These are phyloP conservation scores for Carduelis carduelis DNA, from an alignment of 2,797 vertebrate species.

Conservation along the genomic window DNA sequence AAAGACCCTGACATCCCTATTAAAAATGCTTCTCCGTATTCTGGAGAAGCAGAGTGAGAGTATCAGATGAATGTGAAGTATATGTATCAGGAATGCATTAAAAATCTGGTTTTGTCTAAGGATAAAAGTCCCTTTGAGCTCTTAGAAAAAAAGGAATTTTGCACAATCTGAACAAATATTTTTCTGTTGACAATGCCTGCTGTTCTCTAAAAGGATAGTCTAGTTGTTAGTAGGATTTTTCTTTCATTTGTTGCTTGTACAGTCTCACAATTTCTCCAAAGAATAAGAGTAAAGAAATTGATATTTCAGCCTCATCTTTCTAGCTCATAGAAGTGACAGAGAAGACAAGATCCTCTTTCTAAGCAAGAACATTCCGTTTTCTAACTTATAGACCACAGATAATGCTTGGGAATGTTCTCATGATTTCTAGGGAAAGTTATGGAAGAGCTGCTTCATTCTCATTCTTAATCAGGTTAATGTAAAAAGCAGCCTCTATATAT, in stretches of 20 bases:
- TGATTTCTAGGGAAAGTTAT: neutral
- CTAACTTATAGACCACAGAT: neutral
- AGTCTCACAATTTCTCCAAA: neutral
- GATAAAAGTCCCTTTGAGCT: neutral
- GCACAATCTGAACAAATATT: neutral
- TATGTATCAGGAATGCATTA: neutral
- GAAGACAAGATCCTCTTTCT: neutral
- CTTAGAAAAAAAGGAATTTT: neutral
- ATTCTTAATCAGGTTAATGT: neutral
- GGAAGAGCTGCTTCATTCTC: neutral
- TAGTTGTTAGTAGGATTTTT: neutral
- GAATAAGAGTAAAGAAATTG: neutral
- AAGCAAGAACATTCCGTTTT: neutral
- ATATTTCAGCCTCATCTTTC: neutral
- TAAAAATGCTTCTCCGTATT: neutral
- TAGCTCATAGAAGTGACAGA: neutral
- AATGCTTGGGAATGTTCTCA: neutral
- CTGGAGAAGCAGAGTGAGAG: neutral
- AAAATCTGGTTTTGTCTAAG: neutral
- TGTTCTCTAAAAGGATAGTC: neutral
- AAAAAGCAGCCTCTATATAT: neutral
- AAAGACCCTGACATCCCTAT: neutral
- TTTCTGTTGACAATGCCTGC: neutral
- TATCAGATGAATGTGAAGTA: neutral
- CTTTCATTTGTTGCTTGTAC: neutral